These are phyloP conservation scores for Lasioglossum marginatum DNA, from an alignment of 2,888 invertebrate species.

Conservation along the genomic window DNA sequence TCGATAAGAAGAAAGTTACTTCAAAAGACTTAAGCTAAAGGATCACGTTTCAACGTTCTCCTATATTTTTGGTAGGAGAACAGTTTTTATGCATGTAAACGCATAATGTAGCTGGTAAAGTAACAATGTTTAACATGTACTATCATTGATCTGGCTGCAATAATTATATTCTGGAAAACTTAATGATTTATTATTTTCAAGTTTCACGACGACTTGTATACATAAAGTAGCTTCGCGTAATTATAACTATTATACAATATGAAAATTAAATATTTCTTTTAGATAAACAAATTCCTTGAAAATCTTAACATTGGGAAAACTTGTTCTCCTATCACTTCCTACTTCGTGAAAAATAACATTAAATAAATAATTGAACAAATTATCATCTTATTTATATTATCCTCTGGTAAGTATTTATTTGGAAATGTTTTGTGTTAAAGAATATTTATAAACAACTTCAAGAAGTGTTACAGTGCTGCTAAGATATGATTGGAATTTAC, in stretches of 20 bases:
- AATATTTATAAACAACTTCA: neutral
- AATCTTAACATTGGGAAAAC: neutral
- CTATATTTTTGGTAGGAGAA: too few species aligned
- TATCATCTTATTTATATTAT: neutral
- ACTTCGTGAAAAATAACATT: neutral
- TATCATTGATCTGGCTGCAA: neutral
- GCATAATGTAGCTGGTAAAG: neutral
- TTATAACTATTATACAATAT: neutral
- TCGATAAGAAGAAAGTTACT: too few species aligned
- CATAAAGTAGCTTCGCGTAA: neutral
- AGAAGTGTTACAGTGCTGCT: slow-evolving; percentile 8
- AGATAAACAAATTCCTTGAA: neutral
- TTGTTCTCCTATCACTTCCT: neutral
- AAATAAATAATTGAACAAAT: neutral
- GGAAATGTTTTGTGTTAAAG: neutral
- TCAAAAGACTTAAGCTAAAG: too few species aligned
- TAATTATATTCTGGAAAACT: neutral
- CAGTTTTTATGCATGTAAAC: too few species aligned
- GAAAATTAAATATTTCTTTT: neutral
- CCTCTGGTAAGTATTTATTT: neutral
- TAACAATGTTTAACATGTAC: neutral
- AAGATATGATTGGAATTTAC: slow-evolving; percentile 36
- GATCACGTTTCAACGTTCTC: too few species aligned
- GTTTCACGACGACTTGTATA: too few species aligned
- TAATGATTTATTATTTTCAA: neutral